Percentiles rank a stretch among this genome's conserved stretches.
These are phyloP conservation scores for Pachyramphus minor DNA, from an alignment of 2,113 vertebrate species.

Conservation along the genomic window DNA sequence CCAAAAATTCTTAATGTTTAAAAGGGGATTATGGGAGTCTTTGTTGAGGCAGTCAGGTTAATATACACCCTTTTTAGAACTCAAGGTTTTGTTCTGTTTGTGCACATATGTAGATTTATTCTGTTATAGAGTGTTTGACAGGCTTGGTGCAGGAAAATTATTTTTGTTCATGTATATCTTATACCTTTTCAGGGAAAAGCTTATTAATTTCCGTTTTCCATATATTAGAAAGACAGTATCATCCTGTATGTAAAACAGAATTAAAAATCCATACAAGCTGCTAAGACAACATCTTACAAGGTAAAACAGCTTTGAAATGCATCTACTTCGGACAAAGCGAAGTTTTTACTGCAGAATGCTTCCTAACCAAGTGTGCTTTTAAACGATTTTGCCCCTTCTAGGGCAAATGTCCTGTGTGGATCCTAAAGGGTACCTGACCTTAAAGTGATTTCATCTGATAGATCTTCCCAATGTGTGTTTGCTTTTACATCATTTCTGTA, in stretches of 20 bases:
- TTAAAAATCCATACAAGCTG: background rate
- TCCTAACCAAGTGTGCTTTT: background rate
- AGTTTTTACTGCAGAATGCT: background rate
- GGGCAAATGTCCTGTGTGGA: rapidly evolving
- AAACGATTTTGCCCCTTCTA: background rate
- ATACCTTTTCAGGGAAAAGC: background rate
- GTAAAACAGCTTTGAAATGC: background rate
- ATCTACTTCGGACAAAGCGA: background rate
- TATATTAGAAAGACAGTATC: background rate
- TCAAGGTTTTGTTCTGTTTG: background rate
- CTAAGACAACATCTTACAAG: background rate
- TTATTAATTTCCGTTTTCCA: background rate
- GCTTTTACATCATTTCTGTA: background rate
- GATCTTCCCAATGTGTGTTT: background rate
- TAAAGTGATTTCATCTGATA: background rate
- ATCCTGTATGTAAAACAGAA: background rate
- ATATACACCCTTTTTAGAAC: background rate
- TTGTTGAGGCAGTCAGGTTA: background rate
- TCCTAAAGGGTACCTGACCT: background rate
- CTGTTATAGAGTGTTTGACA: background rate
- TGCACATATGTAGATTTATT: background rate
- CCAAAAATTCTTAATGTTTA: background rate
- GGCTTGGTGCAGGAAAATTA: no score
- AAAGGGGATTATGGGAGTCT: background rate
- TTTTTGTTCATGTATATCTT: background rate